Base-by-base conservation (phyloP, 2,113 vertebrate genomes). In the Antennarius striatus region DNA sequence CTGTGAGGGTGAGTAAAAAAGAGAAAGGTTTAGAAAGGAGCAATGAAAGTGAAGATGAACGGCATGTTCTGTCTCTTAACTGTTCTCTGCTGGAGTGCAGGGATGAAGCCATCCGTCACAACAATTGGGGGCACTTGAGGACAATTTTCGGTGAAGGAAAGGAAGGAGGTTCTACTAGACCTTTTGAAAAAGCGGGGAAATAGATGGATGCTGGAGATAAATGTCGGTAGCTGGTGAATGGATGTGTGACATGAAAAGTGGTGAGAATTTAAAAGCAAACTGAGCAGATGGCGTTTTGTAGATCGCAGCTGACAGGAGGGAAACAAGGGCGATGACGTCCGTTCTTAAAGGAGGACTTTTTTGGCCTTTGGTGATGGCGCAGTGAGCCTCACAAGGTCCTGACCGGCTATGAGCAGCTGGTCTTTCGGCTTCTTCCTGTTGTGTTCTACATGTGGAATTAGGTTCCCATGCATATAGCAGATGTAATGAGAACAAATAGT, bases 381-480 rank as follows among this genome's bases (percentile, higher is more conserved):
- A 76, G 16, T 73, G 10, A 43, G 10, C 3, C 42, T 43, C 9
- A 22, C 22, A 12, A 43, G 42, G 42, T 10, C 10, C 11, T 11
- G 10, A 11, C 47, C 15, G 47, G n/a, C 14, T 13, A 48, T 3
- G 47, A 48, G 47, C 47, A 2, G n/a, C 15, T 48, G 47, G 47
- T 15, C 15, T 22, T 22, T 22, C 22, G 22, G 22, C 22, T 22
- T 22, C 22, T 22, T 22, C 22, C 22, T 22, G 22, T 22, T 22
- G 22, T 22, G 22, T 22, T 22, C 22, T 22, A 22, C 22, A 22
- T 22, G 22, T 22, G 22, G 22, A 22, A 22, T 22, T 22, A 22
- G 16, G 32, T 80, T 66, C 63, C 65, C 71, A 71, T 51, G 56
- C 55, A 79, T 10, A 52, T 54, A 75, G 28, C 45, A 72, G 45